These are phyloP conservation scores for Manis crassicaudata DNA, from an alignment of 2,797 vertebrate species.

Conservation along the genomic window DNA sequence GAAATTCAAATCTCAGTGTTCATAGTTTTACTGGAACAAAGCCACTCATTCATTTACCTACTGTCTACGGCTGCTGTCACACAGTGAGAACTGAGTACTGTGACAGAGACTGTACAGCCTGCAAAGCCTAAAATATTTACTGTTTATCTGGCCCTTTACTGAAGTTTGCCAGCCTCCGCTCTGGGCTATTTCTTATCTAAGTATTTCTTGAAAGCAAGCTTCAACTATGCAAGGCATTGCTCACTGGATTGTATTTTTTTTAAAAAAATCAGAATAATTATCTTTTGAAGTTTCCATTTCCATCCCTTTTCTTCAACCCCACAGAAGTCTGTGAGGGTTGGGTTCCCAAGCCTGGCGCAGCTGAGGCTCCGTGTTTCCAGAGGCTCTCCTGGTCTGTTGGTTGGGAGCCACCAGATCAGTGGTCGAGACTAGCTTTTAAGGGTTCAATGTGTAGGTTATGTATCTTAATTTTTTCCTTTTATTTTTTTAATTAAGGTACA, in stretches of 20 bases:
- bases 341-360: not conserved
- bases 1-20: not conserved
- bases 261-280: not conserved
- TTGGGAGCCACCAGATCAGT: not conserved
- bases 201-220: not conserved
- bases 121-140: not conserved
- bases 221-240: not conserved
- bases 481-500: not conserved
- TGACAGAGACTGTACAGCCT: not conserved
- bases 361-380: not conserved
- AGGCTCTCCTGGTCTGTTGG: not conserved
- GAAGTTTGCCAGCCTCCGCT: not conserved
- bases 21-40: conserved; percentile 19
- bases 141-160: not conserved
- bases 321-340: not conserved
- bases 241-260: not conserved
- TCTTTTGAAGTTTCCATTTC: not conserved
- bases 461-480: not conserved
- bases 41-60: not conserved
- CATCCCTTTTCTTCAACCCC: not conserved
- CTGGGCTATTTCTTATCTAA: not conserved
- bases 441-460: not conserved
- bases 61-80: not conserved
- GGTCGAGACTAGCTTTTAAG: not conserved
- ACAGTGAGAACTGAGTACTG: not conserved